Conservation (phyloP, 2,113 vertebrate species). For the Siniperca knerii region DNA sequence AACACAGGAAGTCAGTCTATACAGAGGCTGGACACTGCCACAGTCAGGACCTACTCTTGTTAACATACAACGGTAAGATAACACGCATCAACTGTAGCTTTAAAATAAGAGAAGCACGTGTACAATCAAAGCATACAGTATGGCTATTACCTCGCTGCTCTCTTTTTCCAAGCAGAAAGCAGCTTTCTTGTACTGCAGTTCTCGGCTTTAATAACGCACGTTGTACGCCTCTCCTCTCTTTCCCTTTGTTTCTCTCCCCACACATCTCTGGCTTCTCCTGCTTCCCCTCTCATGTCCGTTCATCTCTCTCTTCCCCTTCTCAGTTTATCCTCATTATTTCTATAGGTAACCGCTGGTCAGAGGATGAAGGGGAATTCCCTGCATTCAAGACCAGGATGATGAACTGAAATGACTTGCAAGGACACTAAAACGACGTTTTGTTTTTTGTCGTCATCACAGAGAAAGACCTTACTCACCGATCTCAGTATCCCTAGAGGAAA, state of each 20-base stretch:
- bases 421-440: slow-evolving; percentile 42
- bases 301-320: slow-evolving; percentile 66
- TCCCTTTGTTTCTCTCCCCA: not conserved
- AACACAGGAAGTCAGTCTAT: slow-evolving; percentile 90
- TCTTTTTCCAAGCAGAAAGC: slow-evolving; percentile 16
- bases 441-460: slow-evolving; percentile 37
- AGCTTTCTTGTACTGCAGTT: slow-evolving; percentile 44
- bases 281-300: slow-evolving; percentile 31
- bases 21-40: slow-evolving; percentile 96
- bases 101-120: not conserved
- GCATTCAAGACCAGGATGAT: slow-evolving; percentile 82
- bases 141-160: not conserved
- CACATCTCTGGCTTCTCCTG: slow-evolving; percentile 42
- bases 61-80: slow-evolving; percentile 86
- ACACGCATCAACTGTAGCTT: not conserved
- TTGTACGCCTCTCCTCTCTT: slow-evolving; percentile 66
- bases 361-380: slow-evolving; percentile 77
- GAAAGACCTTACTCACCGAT: slow-evolving; percentile 62
- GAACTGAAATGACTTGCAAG: slow-evolving; percentile 71
- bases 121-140: not conserved
- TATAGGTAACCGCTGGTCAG: slow-evolving; percentile 90
- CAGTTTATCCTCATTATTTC: slow-evolving; percentile 98
- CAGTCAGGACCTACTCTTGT: slow-evolving; percentile 99
- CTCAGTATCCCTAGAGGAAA: slow-evolving; percentile 89
- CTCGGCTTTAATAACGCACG: slow-evolving; percentile 74